phyloP scores from a whole-genome alignment of 2,113 vertebrate genomes.

The Dissostichus mawsoni region DNA sequence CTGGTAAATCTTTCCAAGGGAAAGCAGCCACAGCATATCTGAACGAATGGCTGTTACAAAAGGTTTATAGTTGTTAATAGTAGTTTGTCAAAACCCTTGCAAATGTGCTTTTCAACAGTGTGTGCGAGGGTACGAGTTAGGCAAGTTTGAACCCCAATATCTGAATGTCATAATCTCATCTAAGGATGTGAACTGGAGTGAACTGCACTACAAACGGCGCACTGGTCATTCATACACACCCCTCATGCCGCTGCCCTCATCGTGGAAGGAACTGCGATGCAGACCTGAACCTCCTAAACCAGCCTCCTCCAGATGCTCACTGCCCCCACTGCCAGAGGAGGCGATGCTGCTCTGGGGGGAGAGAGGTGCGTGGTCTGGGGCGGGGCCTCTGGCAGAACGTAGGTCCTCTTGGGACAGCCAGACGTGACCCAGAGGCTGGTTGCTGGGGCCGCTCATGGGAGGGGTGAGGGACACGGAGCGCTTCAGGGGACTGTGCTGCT shows the following conservation, averaged over 20 bases:
- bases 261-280: slow-evolving; percentile 94
- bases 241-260: slow-evolving; percentile 99
- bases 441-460: slow-evolving; percentile 95
- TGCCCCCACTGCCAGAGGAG: slow-evolving; percentile 98
- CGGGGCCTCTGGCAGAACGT: slow-evolving; percentile 88
- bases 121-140: background rate
- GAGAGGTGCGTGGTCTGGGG: slow-evolving; percentile 96
- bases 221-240: slow-evolving; percentile 83
- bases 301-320: slow-evolving; percentile 97
- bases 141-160: too few relatives aligned
- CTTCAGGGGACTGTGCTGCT: slow-evolving; percentile 98
- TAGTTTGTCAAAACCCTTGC: background rate
- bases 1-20: background rate
- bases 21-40: background rate
- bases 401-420: slow-evolving; percentile 99
- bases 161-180: too few relatives aligned
- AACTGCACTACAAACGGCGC: background rate
- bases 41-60: background rate
- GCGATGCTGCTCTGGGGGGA: slow-evolving; percentile 99
- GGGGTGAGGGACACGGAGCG: slow-evolving; percentile 99
- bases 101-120: background rate
- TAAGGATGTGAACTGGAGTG: background rate
- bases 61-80: background rate
- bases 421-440: slow-evolving; percentile 94
- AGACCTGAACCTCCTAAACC: slow-evolving; percentile 80